These are phyloP conservation scores for Excalfactoria chinensis DNA, from an alignment of 2,113 vertebrate species.

Conservation along the genomic window DNA sequence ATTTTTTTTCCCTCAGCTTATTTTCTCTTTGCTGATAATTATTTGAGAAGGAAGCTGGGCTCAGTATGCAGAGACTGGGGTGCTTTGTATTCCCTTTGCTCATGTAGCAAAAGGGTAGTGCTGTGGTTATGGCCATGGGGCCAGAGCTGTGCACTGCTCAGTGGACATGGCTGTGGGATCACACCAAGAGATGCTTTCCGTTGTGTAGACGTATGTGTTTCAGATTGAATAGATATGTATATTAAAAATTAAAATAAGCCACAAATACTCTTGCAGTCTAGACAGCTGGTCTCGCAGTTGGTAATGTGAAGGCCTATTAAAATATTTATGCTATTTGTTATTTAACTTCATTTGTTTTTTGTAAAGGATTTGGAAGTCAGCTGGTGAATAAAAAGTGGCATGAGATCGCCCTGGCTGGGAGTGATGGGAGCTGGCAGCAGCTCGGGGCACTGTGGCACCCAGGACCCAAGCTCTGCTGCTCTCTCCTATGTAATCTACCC, in stretches of 20 bases:
- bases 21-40: background rate
- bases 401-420: background rate
- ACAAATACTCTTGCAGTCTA: background rate
- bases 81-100: fast-evolving
- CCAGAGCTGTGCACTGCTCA: background rate
- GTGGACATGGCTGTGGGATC: background rate
- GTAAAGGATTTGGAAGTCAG: background rate
- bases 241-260: background rate
- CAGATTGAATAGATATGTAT: background rate
- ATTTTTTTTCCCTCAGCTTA: background rate
- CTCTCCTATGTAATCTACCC: background rate
- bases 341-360: constrained; percentile 31
- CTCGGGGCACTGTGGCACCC: background rate
- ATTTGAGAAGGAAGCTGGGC: background rate
- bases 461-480: constrained; percentile 25
- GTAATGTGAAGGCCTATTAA: constrained; percentile 58
- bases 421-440: constrained; percentile 48
- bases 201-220: background rate
- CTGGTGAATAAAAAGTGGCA: background rate
- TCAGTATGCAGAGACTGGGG: background rate
- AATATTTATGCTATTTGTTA: constrained; percentile 70
- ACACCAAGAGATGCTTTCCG: background rate
- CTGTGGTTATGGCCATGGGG: fast-evolving
- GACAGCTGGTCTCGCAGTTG: constrained; percentile 71
- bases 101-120: background rate